phyloP scores from a whole-genome alignment of 2,113 vertebrate species.

The chimpanzee (Pan troglodytes) region NHGRI_mPanTro3-v2.1_pri NC_072421.2:127644501-127645000 shows the following conservation, averaged over 20 bases:
- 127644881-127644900: neutral
- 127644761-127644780: neutral
- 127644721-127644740: neutral
- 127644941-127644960: neutral
- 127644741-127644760: neutral
- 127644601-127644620: conserved; percentile 29
- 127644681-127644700: neutral
- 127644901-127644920: conserved; percentile 37
- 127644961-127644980: too few species aligned
- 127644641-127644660: conserved; percentile 9
- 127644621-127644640: neutral
- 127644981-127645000: too few species aligned
- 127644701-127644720: neutral
- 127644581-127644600: neutral
- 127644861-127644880: neutral
- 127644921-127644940: neutral
- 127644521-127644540: neutral
- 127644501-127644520: neutral
- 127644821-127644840: neutral
- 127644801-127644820: neutral
- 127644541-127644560: conserved; percentile 13
- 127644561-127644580: neutral
- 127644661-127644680: neutral
- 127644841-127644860: neutral
- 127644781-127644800: neutral